These are phyloP conservation scores for Oscheius sp. DNA, from an alignment of 2,888 invertebrate genomes.

Conservation along the genomic window DNA sequence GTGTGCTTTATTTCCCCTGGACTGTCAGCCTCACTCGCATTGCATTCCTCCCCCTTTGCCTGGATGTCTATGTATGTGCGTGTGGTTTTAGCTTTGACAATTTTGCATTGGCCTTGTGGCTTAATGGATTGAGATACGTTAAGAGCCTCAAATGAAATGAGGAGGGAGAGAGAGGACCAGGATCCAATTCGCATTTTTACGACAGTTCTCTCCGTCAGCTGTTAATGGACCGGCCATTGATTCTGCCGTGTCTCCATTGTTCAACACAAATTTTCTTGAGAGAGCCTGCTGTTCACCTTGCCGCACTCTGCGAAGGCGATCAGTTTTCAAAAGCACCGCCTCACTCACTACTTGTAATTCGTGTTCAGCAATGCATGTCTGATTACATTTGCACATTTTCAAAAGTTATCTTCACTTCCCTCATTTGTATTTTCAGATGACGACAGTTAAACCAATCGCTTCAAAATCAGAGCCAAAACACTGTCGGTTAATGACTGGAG, in stretches of 20 bases:
- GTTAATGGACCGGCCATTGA: neutral
- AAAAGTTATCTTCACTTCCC: neutral
- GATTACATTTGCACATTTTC: neutral
- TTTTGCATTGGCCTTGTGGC: neutral
- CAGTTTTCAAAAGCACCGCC: conserved; percentile 24
- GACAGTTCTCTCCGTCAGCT: conserved; percentile 1
- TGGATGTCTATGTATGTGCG: neutral
- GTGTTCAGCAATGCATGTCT: conserved; percentile 20
- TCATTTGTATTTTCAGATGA: neutral
- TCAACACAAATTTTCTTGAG: neutral
- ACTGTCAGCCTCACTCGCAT: conserved; percentile 1
- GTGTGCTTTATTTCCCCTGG: neutral
- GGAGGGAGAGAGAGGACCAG: neutral
- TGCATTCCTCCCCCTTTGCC: neutral
- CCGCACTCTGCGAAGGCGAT: conserved; percentile 14
- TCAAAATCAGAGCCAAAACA: conserved; percentile 47
- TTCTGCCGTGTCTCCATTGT: neutral
- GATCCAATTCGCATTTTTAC: neutral
- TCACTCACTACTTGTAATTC: conserved; percentile 7
- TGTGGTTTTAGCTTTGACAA: neutral
- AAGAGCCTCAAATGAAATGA: neutral
- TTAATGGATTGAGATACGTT: too few species aligned
- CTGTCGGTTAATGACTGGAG: conserved; percentile 58
- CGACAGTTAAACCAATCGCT: conserved; percentile 31
- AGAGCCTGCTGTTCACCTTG: neutral